Base-by-base conservation (phyloP, 1,140 invertebrate genomes). In the Drosophila burlai region DNA sequence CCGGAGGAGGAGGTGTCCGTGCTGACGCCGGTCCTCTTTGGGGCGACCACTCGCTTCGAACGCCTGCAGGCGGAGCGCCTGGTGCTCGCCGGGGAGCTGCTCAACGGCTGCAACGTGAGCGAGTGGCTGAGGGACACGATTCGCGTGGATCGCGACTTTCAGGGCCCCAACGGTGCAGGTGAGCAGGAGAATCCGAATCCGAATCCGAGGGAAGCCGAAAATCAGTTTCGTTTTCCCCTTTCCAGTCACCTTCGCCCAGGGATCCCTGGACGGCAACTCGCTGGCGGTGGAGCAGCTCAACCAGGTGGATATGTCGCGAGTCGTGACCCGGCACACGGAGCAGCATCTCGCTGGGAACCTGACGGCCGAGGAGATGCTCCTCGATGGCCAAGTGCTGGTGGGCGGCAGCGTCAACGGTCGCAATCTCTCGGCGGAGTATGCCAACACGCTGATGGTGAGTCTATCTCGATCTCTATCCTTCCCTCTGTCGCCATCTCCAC, bases 361-460 rank as follows among this genome's bases (percentile, higher is more conserved):
- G 2, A 6, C 65, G 2, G 58, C 60, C 6, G 68, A 78, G 1
- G 86, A 92, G n/a, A 6, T 93, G 0, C n/a, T 78, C 42, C 64
- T 93, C 13, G 42, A 62, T 21, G 85, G 77, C 2, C 58, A 74
- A 1, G 3, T 90, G 3, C 4, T 45, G 7, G 65, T 85, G 2
- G 8, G 64, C 7, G 85, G 80, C 0, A 42, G 29, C 0, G 78
- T 92, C 2, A 93, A 93, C 49, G 69, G 61, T 8, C 47, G 55
- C 0, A 68, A 92, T 73, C 61, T 93, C 9, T 55, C 58, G 1
- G 58, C 72, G 49, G 91, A 92, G 57, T 90, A 71, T 46, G 60
- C 59, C 16, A 93, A 93, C 46, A 93, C 92, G 5, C 46, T 93
- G 16, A 77, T 93, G 80, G 92, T 93, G 36, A 73, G 90, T 73